phyloP scores from a whole-genome alignment of 2,113 vertebrate genomes.

The Engraulis encrasicolus region DNA sequence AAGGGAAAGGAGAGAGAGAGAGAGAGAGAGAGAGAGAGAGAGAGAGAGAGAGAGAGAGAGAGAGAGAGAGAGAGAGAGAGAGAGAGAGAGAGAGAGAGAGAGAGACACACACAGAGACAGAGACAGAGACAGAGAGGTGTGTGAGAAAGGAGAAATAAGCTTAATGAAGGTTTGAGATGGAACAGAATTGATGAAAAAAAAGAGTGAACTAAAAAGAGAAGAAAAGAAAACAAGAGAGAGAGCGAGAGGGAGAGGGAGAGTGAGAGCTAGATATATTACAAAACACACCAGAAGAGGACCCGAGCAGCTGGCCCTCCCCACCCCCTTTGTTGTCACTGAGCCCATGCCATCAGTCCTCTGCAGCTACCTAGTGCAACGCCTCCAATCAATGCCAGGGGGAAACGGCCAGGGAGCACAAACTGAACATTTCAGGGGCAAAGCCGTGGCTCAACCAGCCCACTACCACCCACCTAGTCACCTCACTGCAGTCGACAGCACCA shows the following conservation, averaged over 20 bases:
- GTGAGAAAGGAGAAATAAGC: background rate
- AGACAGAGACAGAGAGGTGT: background rate
- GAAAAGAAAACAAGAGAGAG: slow-evolving; percentile 9
- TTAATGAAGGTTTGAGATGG: background rate
- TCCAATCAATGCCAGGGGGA: slow-evolving; percentile 18
- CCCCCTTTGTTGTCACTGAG: background rate
- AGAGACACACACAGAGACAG: background rate
- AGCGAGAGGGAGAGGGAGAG: background rate
- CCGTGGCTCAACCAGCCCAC: background rate
- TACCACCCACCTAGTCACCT: background rate
- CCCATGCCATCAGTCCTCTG: slow-evolving; percentile 39
- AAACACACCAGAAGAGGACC: slow-evolving; percentile 12
- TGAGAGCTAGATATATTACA: slow-evolving; percentile 30
- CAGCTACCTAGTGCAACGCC: slow-evolving; percentile 21
- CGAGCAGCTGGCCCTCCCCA: background rate
- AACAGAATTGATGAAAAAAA: background rate
- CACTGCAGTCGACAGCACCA: background rate
- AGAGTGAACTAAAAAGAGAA: slow-evolving; percentile 20
- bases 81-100: background rate
- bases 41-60: background rate
- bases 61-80: background rate
- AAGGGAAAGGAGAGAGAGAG: slow-evolving; percentile 4
- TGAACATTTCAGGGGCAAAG: slow-evolving; percentile 17
- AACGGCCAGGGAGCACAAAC: background rate
- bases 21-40: background rate